Evolutionary conservation across 2,888 invertebrate genomes (phyloP), one percentile per base, ranked within the genome.

Genomic region (Ophion ellenae): DNA sequence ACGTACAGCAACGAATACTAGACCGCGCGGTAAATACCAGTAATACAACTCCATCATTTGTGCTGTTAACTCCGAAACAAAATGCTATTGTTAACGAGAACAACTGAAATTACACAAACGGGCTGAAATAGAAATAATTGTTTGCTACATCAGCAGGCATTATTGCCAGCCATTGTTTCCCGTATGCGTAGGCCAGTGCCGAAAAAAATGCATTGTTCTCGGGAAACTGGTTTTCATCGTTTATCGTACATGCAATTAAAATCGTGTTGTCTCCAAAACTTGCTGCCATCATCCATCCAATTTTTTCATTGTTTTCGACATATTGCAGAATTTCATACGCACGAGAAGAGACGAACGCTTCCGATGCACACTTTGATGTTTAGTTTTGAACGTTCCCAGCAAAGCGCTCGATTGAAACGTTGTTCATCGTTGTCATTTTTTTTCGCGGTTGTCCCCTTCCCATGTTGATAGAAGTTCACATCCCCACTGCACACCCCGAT

Each of bases 401-500:
- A 20, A 45, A 53, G 24, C 40, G 20, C 40, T 14, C 45, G 28
- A 66, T 76, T 4, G n/a, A 69, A 24, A 45, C 69, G 9, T 75
- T 36, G 32, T 69, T 20, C 24, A 14, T 4, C 0, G 53, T 17
- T 5, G 17, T 53, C 14, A 53, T 53, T 53, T 53, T 53, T 53
- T 75, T 28, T 81, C 11, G 24, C 45, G 28, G 57, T 76, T 24
- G 32, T 40, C 10, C 61, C 28, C 66, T 61, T 40, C 20, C 74
- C 61, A 14, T 45, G 3, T 11, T 63, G 61, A 40, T 74, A 10
- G n/a, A 75, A 75, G 7, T 47, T 28, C 11, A 24, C 77, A 82
- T 71, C 76, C 61, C 71, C 47, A 47, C 73, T 83, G 24, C 47
- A 36, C 71, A 28, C 40, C 45, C 45, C 66, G 32, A 70, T 61